phyloP scores from a whole-genome alignment of 2,797 vertebrate genomes.

The Cephalopachus bancanus region DNA sequence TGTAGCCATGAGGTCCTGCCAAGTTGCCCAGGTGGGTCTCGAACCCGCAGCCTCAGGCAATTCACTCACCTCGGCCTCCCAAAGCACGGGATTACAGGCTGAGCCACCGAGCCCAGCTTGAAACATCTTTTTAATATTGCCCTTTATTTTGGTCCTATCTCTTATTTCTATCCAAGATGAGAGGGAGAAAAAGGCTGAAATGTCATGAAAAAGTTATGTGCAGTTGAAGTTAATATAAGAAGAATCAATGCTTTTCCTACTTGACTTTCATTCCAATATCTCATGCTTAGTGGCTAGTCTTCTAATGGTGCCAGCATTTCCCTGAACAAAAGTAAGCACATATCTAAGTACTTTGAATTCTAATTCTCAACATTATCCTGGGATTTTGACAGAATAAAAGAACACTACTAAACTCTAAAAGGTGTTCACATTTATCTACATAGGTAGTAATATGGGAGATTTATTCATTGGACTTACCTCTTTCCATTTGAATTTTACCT shows the following conservation, averaged over 20 bases:
- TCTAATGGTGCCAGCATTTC: constrained; percentile 57
- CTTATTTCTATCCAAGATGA: constrained; percentile 59
- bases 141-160: constrained; percentile 59
- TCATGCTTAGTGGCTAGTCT: constrained; percentile 31
- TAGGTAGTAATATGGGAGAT: not conserved
- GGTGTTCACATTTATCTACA: constrained; percentile 59
- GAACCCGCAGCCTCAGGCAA: too few relatives aligned
- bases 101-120: not conserved
- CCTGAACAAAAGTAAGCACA: constrained; percentile 74
- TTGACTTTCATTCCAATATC: constrained; percentile 57
- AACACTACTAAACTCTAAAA: constrained; percentile 41
- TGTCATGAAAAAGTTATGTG: constrained; percentile 66
- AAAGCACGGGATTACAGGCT: too few relatives aligned
- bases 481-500: not conserved
- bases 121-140: constrained; percentile 61
- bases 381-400: constrained; percentile 67
- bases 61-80: too few relatives aligned
- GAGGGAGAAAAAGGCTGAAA: not conserved
- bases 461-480: constrained; percentile 24
- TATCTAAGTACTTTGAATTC: constrained; percentile 71
- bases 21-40: too few relatives aligned
- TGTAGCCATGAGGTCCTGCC: too few relatives aligned
- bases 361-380: constrained; percentile 67
- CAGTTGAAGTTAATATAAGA: constrained; percentile 68
- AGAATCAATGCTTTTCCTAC: constrained; percentile 59